A percentile compares a stretch with the other conserved stretches of the same genome.
phyloP scores from a whole-genome alignment of 2,797 vertebrate genomes.

The Siniperca obscura region DNA sequence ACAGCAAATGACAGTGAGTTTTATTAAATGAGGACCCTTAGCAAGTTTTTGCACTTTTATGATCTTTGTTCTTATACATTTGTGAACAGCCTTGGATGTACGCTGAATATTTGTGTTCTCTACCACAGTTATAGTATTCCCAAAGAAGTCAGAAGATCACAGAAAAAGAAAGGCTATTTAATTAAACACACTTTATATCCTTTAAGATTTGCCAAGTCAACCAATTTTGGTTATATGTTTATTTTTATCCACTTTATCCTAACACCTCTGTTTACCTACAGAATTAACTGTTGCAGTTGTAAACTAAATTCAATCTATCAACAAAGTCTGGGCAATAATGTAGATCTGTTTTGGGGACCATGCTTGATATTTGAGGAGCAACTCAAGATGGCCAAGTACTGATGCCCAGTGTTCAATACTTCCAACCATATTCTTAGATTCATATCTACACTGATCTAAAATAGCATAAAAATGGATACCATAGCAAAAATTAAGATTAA shows the following conservation, averaged over 20 bases:
- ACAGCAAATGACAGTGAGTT: background rate
- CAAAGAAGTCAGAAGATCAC: background rate
- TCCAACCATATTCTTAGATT: background rate
- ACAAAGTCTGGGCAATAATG: background rate
- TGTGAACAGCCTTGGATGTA: background rate
- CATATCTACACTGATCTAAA: background rate
- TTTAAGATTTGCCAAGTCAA: background rate
- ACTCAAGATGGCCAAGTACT: background rate
- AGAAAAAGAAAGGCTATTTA: background rate
- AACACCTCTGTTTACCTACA: no score
- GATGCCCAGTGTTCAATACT: conserved; percentile 31
- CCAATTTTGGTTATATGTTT: background rate
- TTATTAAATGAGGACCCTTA: conserved; percentile 3
- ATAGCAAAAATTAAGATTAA: background rate
- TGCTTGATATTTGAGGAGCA: background rate
- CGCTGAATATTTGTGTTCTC: background rate
- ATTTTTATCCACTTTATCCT: background rate
- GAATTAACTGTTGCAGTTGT: background rate
- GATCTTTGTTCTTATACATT: background rate
- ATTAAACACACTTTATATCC: background rate
- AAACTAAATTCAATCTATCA: background rate
- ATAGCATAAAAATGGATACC: background rate
- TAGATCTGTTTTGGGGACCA: background rate
- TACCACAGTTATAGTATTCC: background rate
- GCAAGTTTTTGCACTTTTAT: background rate